A percentile compares a stretch with the other conserved stretches of the same genome.
Conservation (phyloP, 2,797 vertebrate genomes). For the Sebastes jordani region DNA sequence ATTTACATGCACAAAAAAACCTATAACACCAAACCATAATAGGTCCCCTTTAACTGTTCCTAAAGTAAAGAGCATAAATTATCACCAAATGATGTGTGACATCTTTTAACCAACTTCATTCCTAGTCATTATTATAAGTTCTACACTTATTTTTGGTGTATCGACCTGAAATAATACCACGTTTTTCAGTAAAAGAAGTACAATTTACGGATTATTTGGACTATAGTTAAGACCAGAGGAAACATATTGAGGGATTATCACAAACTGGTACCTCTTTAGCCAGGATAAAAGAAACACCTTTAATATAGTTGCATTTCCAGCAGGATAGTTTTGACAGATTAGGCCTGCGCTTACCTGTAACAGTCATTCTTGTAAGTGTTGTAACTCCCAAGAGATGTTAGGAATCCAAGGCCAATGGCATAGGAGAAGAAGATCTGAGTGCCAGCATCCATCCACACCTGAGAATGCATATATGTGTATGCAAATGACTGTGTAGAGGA, state of each 20-base stretch:
- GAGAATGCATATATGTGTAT: not conserved
- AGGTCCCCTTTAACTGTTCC: not conserved
- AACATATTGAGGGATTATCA: not conserved
- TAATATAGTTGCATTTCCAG: not conserved
- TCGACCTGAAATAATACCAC: too few species aligned
- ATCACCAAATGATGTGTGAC: not conserved
- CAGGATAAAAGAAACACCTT: not conserved
- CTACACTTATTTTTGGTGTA: too few species aligned
- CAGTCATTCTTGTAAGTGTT: slow-evolving; percentile 93
- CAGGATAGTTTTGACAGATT: not conserved
- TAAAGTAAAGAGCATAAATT: not conserved
- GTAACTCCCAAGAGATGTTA: slow-evolving; percentile 94
- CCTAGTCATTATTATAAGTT: not conserved
- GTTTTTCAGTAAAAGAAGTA: too few species aligned
- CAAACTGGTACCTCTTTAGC: not conserved
- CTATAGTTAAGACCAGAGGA: not conserved
- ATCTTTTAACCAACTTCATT: not conserved
- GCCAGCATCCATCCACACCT: slow-evolving; percentile 95
- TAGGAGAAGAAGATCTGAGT: slow-evolving; percentile 94
- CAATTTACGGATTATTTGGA: not conserved
- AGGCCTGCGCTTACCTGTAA: slow-evolving; percentile 80
- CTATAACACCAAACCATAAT: too few species aligned
- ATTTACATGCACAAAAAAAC: not conserved
- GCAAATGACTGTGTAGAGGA: not conserved
- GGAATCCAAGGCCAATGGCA: slow-evolving; percentile 89